phyloP scores from a whole-genome alignment of 1,140 invertebrate species.

The Calliphora vicina region DNA sequence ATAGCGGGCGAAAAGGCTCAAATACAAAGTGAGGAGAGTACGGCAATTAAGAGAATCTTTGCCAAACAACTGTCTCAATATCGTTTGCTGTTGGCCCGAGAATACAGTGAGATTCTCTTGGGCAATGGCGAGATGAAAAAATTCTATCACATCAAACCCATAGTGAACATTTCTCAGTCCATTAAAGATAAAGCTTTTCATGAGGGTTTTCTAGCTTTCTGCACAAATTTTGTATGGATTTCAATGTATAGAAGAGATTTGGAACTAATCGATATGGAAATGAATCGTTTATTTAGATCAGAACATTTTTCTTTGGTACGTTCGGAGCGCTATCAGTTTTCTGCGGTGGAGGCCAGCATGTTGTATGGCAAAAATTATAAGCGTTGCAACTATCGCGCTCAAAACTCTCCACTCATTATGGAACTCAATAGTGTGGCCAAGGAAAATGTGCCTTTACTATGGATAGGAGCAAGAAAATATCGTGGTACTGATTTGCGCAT shows the following conservation, averaged over 20 bases:
- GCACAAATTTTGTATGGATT: constrained; percentile 56
- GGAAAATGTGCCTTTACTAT: constrained; percentile 53
- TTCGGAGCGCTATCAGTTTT: constrained; percentile 46
- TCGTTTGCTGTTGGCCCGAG: constrained; percentile 53
- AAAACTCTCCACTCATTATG: constrained; percentile 53
- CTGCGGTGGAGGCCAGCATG: constrained; percentile 45
- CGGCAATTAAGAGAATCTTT: constrained; percentile 51
- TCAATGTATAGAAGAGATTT: constrained; percentile 53
- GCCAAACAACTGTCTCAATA: constrained; percentile 53
- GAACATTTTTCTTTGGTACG: constrained; percentile 51
- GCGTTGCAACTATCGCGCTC: constrained; percentile 52
- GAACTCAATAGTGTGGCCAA: constrained; percentile 48
- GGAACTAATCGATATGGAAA: constrained; percentile 54
- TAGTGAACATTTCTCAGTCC: constrained; percentile 51
- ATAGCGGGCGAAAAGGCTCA: constrained; percentile 47
- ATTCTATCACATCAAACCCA: constrained; percentile 52
- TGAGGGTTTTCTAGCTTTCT: constrained; percentile 53
- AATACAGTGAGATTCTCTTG: constrained; percentile 53
- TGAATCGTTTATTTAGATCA: constrained; percentile 56
- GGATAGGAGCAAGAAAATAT: constrained; percentile 59
- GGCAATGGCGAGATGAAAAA: constrained; percentile 49
- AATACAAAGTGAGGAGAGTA: constrained; percentile 54
- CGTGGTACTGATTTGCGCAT: constrained; percentile 53
- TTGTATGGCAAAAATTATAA: constrained; percentile 52
- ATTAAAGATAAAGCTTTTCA: constrained; percentile 51